Percentiles rank a stretch among this genome's conserved stretches.
Evolutionary conservation across 2,888 invertebrate genomes (phyloP).

Genomic region (Hoplodrina ambigua): DNA sequence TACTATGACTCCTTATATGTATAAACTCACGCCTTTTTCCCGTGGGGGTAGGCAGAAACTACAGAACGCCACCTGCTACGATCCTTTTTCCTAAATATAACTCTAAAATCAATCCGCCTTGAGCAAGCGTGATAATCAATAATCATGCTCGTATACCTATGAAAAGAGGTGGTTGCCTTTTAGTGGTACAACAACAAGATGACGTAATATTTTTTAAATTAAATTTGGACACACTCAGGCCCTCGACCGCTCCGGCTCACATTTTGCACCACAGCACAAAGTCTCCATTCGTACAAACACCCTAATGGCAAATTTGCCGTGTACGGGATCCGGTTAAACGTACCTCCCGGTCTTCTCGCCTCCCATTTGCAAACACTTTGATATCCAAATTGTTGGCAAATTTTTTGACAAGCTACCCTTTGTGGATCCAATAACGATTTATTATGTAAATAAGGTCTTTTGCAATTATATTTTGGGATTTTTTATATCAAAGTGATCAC

Average conservation of each 20-base stretch:
- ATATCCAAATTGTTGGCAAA: slow-evolving; percentile 57
- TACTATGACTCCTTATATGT: too few relatives aligned
- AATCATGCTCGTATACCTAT: too few relatives aligned
- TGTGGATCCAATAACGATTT: slow-evolving; percentile 44
- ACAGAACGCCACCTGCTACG: too few relatives aligned
- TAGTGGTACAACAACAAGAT: too few relatives aligned
- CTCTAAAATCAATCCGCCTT: too few relatives aligned
- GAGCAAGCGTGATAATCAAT: too few relatives aligned
- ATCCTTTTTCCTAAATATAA: too few relatives aligned
- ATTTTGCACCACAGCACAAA: slow-evolving; percentile 58
- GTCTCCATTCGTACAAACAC: slow-evolving; percentile 62
- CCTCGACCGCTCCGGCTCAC: slow-evolving; percentile 1
- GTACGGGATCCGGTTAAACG: slow-evolving; percentile 59
- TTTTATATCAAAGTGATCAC: slow-evolving; percentile 46
- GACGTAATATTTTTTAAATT: too few relatives aligned
- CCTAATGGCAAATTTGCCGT: slow-evolving; percentile 67
- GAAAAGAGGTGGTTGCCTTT: too few relatives aligned
- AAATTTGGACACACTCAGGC: too few relatives aligned
- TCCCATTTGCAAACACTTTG: slow-evolving; percentile 59
- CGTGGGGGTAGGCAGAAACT: too few relatives aligned
- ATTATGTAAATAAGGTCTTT: slow-evolving; percentile 57
- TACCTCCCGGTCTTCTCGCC: slow-evolving; percentile 52
- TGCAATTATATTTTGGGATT: slow-evolving; percentile 46
- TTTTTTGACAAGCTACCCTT: slow-evolving; percentile 54
- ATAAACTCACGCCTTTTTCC: too few relatives aligned